Evolutionary conservation across 2,888 invertebrate species (phyloP), one percentile per base, ranked within the genome.

Genomic region (Hylaea fasciaria): DNA sequence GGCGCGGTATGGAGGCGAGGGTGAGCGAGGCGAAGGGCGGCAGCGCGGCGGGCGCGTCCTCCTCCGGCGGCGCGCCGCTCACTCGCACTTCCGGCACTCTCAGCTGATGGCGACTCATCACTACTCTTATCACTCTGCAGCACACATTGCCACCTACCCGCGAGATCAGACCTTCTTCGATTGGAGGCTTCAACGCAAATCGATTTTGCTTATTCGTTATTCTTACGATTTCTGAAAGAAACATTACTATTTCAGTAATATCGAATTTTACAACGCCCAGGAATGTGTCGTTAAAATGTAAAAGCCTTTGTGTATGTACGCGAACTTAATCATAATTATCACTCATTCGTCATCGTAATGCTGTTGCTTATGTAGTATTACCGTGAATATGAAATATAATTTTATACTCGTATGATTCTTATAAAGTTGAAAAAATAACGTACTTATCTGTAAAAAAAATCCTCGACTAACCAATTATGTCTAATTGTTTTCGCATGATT

Each of bases 81-180:
- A 94, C 93, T 85, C 95, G 93, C 81, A 95, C 83, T 92, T 95
- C 95, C 72, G 95, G 95, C 69, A 95, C 94, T 72, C 94, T 93
- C 71, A 95, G 91, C 79, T 93, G 93, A 78, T 92, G 81, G 35
- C 86, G 90, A 83, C 93, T 93, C 93, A 93, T 94, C 73, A 69
- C 77, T 71, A 76, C 70, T 94, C 96, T 95, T 59, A 45, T 72
- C 66, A 69, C 64, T 70, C 56, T 53, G 55, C 51, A 56, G 61
- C 35, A 29, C 64, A 65, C 67, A 67, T 66, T 57, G 47, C 57
- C 50, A 57, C 55, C 22, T 60, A 55, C 44, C 54, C 13, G 13
- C 49, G 43, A 46, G 32, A 29, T 50, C 14, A 41, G 8, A 49
- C 49, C 22, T 39, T 17, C 13, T 45, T 0, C 22, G n/a, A 4